Conservation (phyloP, 2,113 vertebrate genomes). For the Rhegmatorhina hoffmannsi region DNA sequence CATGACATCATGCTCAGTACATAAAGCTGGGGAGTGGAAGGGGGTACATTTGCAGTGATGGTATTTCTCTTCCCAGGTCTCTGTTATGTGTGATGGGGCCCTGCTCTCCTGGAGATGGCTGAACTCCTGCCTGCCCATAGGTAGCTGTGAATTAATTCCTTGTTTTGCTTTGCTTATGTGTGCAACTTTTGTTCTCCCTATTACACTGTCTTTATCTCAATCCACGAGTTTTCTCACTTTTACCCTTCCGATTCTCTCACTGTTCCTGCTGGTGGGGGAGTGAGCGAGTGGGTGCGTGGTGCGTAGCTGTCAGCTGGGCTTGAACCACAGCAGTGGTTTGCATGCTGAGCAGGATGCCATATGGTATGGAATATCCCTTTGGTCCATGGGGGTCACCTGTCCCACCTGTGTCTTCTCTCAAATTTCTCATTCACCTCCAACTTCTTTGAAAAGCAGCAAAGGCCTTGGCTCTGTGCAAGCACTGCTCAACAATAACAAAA, state of each 20-base stretch:
- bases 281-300: background rate
- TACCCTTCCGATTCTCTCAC: background rate
- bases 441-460: background rate
- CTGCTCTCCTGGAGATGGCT: background rate
- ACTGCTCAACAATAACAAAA: background rate
- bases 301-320: background rate
- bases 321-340: background rate
- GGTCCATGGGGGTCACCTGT: background rate
- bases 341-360: background rate
- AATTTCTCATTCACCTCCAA: background rate
- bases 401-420: background rate
- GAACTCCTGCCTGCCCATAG: background rate
- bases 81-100: background rate
- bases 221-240: background rate
- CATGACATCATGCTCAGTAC: background rate
- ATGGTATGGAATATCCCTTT: background rate
- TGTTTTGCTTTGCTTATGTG: background rate
- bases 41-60: background rate
- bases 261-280: background rate
- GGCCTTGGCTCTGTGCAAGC: background rate
- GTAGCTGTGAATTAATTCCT: background rate
- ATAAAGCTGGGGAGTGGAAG: no score
- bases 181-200: background rate
- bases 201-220: background rate
- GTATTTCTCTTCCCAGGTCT: background rate